phyloP scores from a whole-genome alignment of 2,888 invertebrate genomes.

The Cremastinae sp. region DNA sequence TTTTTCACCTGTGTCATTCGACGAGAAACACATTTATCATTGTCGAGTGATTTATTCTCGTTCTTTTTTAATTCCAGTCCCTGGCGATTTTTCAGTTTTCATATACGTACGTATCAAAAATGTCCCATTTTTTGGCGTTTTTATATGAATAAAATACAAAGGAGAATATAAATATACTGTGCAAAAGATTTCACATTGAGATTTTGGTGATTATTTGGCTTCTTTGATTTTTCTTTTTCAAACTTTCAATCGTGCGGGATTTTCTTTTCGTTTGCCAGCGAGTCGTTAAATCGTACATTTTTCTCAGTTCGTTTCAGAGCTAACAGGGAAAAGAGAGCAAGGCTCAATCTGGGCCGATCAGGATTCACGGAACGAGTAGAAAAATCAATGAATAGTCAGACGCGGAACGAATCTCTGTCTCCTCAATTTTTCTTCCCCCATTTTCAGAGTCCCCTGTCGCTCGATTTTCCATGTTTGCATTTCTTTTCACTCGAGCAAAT shows the following conservation, averaged over 20 bases:
- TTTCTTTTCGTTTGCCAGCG: neutral
- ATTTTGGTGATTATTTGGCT: too few relatives aligned
- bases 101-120: too few relatives aligned
- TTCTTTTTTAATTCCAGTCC: too few relatives aligned
- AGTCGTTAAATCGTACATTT: neutral
- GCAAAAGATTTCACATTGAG: too few relatives aligned
- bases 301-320: too few relatives aligned
- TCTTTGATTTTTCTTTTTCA: too few relatives aligned
- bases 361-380: slow-evolving; percentile 26
- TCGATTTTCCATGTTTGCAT: slow-evolving; percentile 8
- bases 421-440: neutral
- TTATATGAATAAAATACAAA: too few relatives aligned
- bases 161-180: too few relatives aligned
- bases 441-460: neutral
- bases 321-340: too few relatives aligned
- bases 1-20: slow-evolving; percentile 1
- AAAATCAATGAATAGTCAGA: slow-evolving; percentile 36
- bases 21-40: slow-evolving; percentile 8
- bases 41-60: too few relatives aligned
- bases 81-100: too few relatives aligned
- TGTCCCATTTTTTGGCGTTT: too few relatives aligned
- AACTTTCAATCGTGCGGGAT: neutral
- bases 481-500: slow-evolving; percentile 27
- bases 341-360: neutral
- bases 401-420: neutral